Percentiles rank a stretch among this genome's conserved stretches.
Evolutionary conservation across 2,888 invertebrate species (phyloP).

Genomic region (Parnassius mnemosyne): DNA sequence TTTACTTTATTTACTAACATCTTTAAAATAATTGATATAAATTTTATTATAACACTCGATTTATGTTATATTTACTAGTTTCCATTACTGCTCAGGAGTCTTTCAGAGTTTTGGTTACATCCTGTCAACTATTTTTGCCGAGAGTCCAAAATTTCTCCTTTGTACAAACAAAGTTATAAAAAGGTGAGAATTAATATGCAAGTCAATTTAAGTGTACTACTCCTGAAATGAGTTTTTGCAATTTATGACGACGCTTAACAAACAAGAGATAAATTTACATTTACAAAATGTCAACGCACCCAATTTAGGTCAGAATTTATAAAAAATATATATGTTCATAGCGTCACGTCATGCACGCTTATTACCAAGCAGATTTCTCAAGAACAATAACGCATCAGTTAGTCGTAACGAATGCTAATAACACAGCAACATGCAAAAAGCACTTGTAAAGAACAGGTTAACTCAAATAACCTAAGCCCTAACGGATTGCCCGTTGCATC

Average conservation of each 20-base stretch:
- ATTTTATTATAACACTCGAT: too few species aligned
- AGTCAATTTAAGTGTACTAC: conserved; percentile 10
- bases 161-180: not conserved
- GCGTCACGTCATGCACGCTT: conserved; percentile 1
- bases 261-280: conserved; percentile 24
- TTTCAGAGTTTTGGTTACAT: too few species aligned
- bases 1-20: too few species aligned
- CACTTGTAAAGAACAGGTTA: conserved; percentile 29
- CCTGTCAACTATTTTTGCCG: too few species aligned
- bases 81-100: too few species aligned
- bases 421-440: conserved; percentile 30
- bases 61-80: too few species aligned
- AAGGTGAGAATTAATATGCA: conserved; percentile 14
- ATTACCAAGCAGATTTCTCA: conserved; percentile 9
- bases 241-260: conserved; percentile 19
- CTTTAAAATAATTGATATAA: too few species aligned
- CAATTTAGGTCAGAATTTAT: conserved; percentile 24
- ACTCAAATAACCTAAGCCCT: conserved; percentile 43
- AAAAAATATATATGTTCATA: conserved; percentile 16
- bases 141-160: too few species aligned
- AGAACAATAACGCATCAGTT: conserved; percentile 29
- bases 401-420: conserved; percentile 28
- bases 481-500: conserved; percentile 53
- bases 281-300: conserved; percentile 24
- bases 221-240: conserved; percentile 20